phyloP scores from a whole-genome alignment of 2,113 vertebrate species.

The Otocyon megalotis region DNA sequence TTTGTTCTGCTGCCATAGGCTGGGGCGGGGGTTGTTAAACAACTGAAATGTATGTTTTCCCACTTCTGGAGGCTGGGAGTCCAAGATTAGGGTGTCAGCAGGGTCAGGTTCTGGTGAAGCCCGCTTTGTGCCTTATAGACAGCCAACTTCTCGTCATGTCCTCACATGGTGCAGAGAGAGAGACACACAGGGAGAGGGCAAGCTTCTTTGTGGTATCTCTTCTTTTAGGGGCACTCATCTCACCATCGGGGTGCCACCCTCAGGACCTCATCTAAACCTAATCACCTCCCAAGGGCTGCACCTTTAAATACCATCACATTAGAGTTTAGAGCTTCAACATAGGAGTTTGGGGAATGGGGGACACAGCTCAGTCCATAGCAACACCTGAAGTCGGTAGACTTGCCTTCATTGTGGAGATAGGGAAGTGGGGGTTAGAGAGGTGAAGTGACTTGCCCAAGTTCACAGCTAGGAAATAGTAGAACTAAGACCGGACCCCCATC shows the following conservation, averaged over 20 bases:
- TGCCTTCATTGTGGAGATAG: not conserved
- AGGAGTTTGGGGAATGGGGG: not conserved
- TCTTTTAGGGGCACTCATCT: not conserved
- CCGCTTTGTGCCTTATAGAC: not conserved
- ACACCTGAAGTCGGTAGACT: not conserved
- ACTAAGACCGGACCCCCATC: not conserved
- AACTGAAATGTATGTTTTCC: no score
- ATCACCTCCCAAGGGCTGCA: not conserved
- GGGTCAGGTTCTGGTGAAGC: not conserved
- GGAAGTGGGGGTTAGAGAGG: not conserved
- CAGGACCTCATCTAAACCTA: not conserved
- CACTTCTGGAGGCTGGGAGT: not conserved
- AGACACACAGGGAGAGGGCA: no score
- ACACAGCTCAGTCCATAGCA: not conserved
- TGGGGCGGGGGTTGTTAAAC: no score
- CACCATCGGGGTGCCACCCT: fast-evolving
- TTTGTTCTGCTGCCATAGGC: no score
- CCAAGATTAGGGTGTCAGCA: not conserved
- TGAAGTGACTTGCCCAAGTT: not conserved
- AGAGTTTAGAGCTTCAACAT: not conserved
- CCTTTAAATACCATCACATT: not conserved
- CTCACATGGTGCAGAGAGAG: no score
- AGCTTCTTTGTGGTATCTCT: not conserved
- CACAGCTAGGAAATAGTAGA: not conserved
- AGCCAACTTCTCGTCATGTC: not conserved